Evolutionary conservation across 2,888 invertebrate genomes (phyloP), one percentile per base, ranked within the genome.

Genomic region (Ophraella communa): DNA sequence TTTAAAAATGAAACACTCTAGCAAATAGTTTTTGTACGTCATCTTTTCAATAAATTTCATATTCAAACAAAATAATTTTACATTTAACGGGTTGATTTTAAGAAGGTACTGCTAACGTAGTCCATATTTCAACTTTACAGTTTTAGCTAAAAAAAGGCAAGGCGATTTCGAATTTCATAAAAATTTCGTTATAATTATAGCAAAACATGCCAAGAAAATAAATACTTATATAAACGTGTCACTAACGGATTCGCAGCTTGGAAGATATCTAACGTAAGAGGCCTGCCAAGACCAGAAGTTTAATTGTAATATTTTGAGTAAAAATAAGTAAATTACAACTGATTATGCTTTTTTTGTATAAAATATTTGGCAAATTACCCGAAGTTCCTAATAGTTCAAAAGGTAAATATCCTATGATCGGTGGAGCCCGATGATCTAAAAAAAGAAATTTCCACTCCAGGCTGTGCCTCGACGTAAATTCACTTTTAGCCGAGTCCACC

Each of bases 391-490:
- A 85, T 24, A 97, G 92, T 83, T 97, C 97, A 79, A 96, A 96
- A 0, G 96, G 96, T 75, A 96, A 84, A 73, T 96, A 97, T 47
- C 79, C 79, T 35, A 79, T 79, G 27, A 79, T 78, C 3, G 78
- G 78, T 4, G 78, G 78, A 3, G 79, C 79, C 53, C 79, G 66
- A 61, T 96, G 95, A 79, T 97, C 96, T 23, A 97, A 82, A 79
- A 95, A 96, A 20, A 97, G 83, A 79, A 96, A 97, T 81, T 97
- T 96, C 96, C 96, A 97, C 80, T 97, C 96, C 70, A 97, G 85
- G 79, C 95, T 96, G 78, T 96, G 95, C 21, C 95, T 86, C 0
- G 96, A 96, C 0, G 93, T 93, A 78, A 97, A 97, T 84, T 96
- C 96, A 73, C 87, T 79, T 74, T 92, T 89, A 2, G 85, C 86